Percentiles rank a stretch among this genome's conserved stretches.
phyloP scores from a whole-genome alignment of 2,113 vertebrate species.

The Platichthys stellatus region DNA sequence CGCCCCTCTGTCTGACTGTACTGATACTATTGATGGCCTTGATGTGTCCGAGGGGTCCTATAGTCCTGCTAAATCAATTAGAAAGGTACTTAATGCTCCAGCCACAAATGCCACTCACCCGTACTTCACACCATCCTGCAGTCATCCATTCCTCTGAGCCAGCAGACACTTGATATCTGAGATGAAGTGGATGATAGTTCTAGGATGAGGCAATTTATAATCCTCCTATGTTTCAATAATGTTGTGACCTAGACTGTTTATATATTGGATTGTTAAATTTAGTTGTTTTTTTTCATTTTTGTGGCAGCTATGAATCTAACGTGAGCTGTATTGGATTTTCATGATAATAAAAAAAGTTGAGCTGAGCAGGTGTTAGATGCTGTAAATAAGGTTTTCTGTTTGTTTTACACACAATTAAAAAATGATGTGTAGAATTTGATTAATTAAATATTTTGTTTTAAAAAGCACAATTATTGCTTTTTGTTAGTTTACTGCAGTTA shows the following conservation, averaged over 20 bases:
- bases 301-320: background rate
- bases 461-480: background rate
- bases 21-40: slow-evolving; percentile 99
- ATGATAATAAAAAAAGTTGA: background rate
- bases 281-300: background rate
- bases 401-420: background rate
- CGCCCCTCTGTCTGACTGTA: slow-evolving; percentile 99
- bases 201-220: background rate
- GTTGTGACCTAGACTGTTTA: background rate
- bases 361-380: background rate
- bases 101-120: slow-evolving; percentile 56
- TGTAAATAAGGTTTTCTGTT: slow-evolving; percentile 4
- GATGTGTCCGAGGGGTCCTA: slow-evolving; percentile 95
- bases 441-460: background rate
- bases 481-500: background rate
- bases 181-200: background rate
- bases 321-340: background rate
- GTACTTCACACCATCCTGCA: slow-evolving; percentile 40
- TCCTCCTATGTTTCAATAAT: background rate
- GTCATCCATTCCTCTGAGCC: slow-evolving; percentile 22
- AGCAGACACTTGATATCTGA: background rate
- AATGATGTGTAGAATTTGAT: too few species aligned
- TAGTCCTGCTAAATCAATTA: slow-evolving; percentile 97
- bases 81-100: slow-evolving; percentile 94
- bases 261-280: background rate